Base-by-base conservation (phyloP, 2,113 vertebrate species). In the Gymnorhina tibicen region DNA sequence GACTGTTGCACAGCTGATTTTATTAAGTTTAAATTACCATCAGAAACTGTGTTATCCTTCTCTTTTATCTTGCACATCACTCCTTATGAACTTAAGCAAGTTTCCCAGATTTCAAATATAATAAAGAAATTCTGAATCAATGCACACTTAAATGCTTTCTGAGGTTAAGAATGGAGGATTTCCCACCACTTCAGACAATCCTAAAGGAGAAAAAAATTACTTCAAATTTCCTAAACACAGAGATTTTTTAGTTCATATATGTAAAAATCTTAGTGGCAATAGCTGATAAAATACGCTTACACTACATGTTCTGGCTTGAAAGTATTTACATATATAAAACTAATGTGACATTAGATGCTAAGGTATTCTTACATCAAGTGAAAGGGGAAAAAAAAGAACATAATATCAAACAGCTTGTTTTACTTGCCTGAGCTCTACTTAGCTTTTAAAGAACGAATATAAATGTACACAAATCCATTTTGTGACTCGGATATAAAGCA, bases 311-410 rank as follows among this genome's bases (percentile, higher is more conserved):
- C 69, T 93, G 70, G 64, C 64, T 94, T 95, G 83, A 37, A 97
- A 97, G 58, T 37, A 94, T 94, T 97, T 93, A 67, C 80, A 92
- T 59, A 37, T 37, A 81, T 89, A 93, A 95, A 92, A 56, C 85
- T 91, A 92, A 94, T 64, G 39, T 85, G 85, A 87, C 44, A 93
- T 81, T 91, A 82, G 53, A 80, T 68, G 90, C 75, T 66, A 83
- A 91, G 44, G 88, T 91, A 46, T 91, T 96, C 84, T 72, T 68
- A 47, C 59, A 69, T 56, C 62, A 78, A 89, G 56, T 49, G 76
- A 88, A 95, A 44, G 10, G n/a, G 17, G 16, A 3, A 2, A 10
- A 26, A 44, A 47, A n/a, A 66, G 13, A 80, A n/a, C 37, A 44
- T 16, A 46, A 28, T 92, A 93, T 89, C 73, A 87, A 75, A 75